Evolutionary conservation across 2,797 vertebrate genomes (phyloP).

Genomic region (Lemur catta): DNA sequence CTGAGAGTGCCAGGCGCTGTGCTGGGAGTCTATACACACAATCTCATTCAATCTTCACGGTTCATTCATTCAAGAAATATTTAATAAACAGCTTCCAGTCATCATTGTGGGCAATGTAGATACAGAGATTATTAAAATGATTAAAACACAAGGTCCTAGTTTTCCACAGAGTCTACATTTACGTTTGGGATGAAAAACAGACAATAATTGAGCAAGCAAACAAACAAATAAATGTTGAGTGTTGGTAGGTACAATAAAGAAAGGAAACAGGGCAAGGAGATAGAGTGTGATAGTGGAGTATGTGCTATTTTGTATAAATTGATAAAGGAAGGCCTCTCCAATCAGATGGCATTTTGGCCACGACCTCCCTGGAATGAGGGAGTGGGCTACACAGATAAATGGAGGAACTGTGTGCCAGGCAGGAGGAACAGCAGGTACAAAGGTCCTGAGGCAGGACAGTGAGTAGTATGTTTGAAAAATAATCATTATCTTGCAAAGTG

Average conservation of each 20-base stretch:
- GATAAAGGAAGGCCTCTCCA: background rate
- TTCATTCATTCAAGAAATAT: background rate
- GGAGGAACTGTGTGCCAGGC: rapidly evolving
- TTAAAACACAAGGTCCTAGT: background rate
- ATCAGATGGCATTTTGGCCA: background rate
- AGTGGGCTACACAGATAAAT: background rate
- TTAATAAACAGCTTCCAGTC: background rate
- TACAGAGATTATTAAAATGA: background rate
- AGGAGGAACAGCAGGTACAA: background rate
- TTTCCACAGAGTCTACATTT: background rate
- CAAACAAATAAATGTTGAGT: background rate
- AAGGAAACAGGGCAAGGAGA: background rate
- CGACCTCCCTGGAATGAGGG: background rate
- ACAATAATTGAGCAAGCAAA: background rate
- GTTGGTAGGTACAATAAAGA: background rate
- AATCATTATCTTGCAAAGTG: background rate
- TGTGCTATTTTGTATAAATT: background rate
- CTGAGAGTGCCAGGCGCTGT: background rate
- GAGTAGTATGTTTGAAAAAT: background rate
- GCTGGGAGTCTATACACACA: background rate
- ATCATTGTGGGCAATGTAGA: background rate
- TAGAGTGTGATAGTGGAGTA: rapidly evolving
- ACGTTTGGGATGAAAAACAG: background rate
- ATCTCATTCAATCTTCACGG: background rate
- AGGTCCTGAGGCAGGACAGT: background rate